These are phyloP conservation scores for Fregetta grallaria DNA, from an alignment of 2,113 vertebrate species.

Conservation along the genomic window DNA sequence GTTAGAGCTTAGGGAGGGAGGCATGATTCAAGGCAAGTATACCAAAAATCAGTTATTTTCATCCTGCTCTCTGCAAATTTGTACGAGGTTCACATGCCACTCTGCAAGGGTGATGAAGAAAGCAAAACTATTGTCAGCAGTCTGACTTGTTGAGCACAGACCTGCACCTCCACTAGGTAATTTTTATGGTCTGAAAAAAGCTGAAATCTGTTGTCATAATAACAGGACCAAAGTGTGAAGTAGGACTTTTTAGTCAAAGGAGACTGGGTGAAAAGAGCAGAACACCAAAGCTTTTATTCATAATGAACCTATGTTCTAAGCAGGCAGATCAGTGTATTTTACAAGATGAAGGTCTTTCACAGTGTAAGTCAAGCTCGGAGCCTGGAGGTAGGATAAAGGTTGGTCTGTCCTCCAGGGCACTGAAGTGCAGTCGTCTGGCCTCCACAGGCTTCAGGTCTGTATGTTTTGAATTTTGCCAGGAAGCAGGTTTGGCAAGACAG, in stretches of 20 bases:
- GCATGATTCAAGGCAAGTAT: not conserved
- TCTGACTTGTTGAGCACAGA: not conserved
- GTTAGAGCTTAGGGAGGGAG: not conserved
- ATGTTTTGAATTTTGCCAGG: conserved; percentile 4
- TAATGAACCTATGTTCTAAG: not conserved
- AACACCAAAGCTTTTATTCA: not conserved
- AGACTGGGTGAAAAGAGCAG: not conserved
- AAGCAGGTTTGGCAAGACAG: not conserved
- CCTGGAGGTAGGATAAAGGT: not conserved
- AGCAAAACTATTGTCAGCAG: not conserved
- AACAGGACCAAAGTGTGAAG: not conserved
- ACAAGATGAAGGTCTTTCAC: not conserved
- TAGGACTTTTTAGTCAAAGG: not conserved
- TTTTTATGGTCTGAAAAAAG: not conserved
- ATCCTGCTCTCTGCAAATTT: not conserved
- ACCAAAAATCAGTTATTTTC: not conserved
- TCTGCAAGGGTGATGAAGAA: not conserved
- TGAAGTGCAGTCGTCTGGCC: not conserved
- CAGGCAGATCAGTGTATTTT: not conserved
- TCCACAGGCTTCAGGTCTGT: not conserved
- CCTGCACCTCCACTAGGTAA: not conserved
- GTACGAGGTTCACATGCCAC: not conserved
- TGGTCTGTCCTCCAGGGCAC: not conserved
- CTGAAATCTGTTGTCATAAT: not conserved
- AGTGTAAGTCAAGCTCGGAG: accelerated